Evolutionary conservation across 2,113 vertebrate genomes (phyloP), one percentile per base, ranked within the genome.

Genomic region (Theropithecus gelada): DNA sequence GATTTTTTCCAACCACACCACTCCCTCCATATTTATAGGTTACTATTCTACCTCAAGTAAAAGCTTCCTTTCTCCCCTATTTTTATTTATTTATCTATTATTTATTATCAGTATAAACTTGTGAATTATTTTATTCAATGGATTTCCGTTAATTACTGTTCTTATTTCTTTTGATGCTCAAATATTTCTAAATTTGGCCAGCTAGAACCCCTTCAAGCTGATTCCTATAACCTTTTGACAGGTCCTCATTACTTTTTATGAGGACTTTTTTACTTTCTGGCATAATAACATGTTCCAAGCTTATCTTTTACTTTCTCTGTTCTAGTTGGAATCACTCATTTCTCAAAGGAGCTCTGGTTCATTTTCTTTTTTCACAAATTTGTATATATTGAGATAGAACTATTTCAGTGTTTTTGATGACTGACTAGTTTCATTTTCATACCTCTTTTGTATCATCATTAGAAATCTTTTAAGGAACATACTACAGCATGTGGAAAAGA

Each of bases 311-410:
- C 30, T 43, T 78, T 85, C 61, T 43, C 35, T 86, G 45, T 68
- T 78, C 81, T 91, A 66, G 27, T 79, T 68, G 13, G 48, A 84
- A 57, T 61, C 20, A 35, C 23, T 91, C 72, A 91, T 55, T 88
- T 97, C 82, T 78, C 82, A 83, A 59, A 79, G 45, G 48, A 93
- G 17, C 45, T 48, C 76, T 84, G 14, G n/a, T 68, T 95, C 32
- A 93, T 55, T 89, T 80, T 89, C 66, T 76, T 86, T 73, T 88
- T 64, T 25, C 66, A 43, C 14, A 94, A 20, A 89, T 82, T 82
- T 92, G 45, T 78, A 80, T 32, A 75, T 76, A 59, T 5, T 90
- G 43, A 79, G 70, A 78, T 83, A 22, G 35, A 73, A 68, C 32
- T 66, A 17, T 66, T 92, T 55, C 64, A 9, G 35, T 90, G 16